Evolutionary conservation across 2,888 invertebrate genomes (phyloP), one percentile per base, ranked within the genome.

Genomic region (Craniophora ligustri): DNA sequence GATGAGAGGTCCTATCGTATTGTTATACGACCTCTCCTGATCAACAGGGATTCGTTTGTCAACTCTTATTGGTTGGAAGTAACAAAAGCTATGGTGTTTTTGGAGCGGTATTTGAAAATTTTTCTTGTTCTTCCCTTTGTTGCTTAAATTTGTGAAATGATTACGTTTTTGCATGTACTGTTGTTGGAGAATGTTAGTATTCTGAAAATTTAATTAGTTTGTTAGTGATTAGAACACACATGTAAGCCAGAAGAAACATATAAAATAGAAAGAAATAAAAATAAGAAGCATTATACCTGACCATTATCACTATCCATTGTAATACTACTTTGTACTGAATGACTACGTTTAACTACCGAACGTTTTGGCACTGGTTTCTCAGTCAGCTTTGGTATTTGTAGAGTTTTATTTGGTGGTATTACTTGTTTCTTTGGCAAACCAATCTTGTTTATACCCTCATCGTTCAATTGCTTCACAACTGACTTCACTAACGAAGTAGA

Each of bases 11-110:
- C 94, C 92, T 79, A 93, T 88, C 11, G 92, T 89, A 53, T 93
- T 93, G 44, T 93, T 90, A 49, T 91, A 92, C 0, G 90, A 82
- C 57, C 88, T 82, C 46, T 92, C 92, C 70, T 91, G 91, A 58
- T 93, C 92, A 54, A 90, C 89, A 2, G 90, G 88, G 16, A 91
- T 87, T 69, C 95, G 92, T 69, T 95, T 94, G 74, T 95, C 95
- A 74, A 93, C 90, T 79, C 95, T 94, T 67, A 95, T 95, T 5
- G 95, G 95, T 88, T 95, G 95, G 71, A 95, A 95, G 73, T 95
- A 95, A 76, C 95, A 95, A 79, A 95, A 95, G 81, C 95, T 95
- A 84, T 95, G 95, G 74, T 95, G 95, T 81, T 95, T 95, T 81
- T 95, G 95, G 31, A 95, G 80, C 1, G 95, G 95, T 71, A 95